Evolutionary conservation across 2,797 vertebrate species (phyloP), one percentile per base, ranked within the genome.

Genomic region (Scarus forsteni): DNA sequence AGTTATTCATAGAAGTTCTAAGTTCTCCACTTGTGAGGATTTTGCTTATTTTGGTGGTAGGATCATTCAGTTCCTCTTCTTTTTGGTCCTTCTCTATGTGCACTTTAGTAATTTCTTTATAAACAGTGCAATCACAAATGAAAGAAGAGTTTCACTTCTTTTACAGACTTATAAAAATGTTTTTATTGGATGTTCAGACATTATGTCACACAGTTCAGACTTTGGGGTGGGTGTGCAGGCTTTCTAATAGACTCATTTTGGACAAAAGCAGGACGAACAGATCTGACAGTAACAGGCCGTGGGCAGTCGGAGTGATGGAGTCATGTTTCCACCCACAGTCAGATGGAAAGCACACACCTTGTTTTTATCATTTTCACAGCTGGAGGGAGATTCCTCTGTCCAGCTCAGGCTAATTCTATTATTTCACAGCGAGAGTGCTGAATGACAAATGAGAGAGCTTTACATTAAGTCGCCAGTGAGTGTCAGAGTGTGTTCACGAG

Each of bases 191-290:
- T 67, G 60, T 61, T 48, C 73, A 92, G 87, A 89, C 81, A 85
- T 70, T 59, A 83, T 71, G 70, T 89, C 83, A 91, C 58, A 35
- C 46, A 53, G 68, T 48, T 59, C 42, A 60, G 38, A 67, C 65
- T 46, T 65, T 14, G 60, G 66, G 65, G 64, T 60, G 75, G 51
- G 61, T 70, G 55, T 63, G 56, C 50, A 59, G 66, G 43, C 53
- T 62, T 54, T 35, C 35, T 27, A 55, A 65, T 45, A 35, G 35
- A 71, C 35, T 70, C 35, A 52, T 13, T 59, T 40, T 10, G 51
- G 16, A 63, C 50, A 66, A 51, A 78, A 5, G 63, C 35, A 52
- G 45, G 65, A 54, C 49, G 60, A 15, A 74, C 19, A 36, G 45
- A 43, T 58, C 7, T 58, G 70, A 62, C 9, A 52, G 60, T 50